Conservation (phyloP, 2,113 vertebrate species). For the Vulpes vulpes region DNA sequence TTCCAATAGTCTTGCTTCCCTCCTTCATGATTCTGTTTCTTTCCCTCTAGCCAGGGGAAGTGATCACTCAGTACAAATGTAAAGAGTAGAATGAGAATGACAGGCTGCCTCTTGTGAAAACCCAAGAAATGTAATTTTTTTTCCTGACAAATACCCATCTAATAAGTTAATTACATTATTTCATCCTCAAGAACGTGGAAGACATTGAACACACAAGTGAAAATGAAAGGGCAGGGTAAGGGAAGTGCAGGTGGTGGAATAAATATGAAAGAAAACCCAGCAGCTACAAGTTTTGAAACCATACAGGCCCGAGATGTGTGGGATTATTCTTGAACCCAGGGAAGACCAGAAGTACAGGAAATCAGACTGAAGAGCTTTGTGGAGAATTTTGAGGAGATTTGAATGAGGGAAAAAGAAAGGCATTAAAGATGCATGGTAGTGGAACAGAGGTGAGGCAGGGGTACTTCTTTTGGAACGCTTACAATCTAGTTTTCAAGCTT, state of each 20-base stretch:
- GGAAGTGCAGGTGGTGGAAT: not conserved
- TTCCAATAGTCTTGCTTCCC: not conserved
- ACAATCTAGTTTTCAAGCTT: not conserved
- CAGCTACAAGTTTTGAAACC: not conserved
- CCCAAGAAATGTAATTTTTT: not conserved
- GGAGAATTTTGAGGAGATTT: slow-evolving; percentile 7
- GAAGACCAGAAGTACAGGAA: not conserved
- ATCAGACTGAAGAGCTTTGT: not conserved
- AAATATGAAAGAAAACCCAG: slow-evolving; percentile 10
- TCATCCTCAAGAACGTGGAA: not conserved
- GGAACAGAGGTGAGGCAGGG: not conserved
- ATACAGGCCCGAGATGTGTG: not conserved
- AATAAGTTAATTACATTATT: not conserved
- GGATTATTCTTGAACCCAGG: not conserved
- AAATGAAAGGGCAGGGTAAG: not conserved
- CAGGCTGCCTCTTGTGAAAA: not conserved
- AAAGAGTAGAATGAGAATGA: not conserved
- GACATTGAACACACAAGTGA: not conserved
- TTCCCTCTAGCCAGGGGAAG: not conserved
- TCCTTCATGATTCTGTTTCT: not conserved
- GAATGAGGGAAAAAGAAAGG: not conserved
- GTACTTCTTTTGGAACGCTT: slow-evolving; percentile 34
- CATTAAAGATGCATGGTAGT: not conserved
- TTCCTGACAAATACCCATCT: not conserved
- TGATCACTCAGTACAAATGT: not conserved